phyloP scores from a whole-genome alignment of 1,140 invertebrate species.

The Ylistrum balloti region DNA sequence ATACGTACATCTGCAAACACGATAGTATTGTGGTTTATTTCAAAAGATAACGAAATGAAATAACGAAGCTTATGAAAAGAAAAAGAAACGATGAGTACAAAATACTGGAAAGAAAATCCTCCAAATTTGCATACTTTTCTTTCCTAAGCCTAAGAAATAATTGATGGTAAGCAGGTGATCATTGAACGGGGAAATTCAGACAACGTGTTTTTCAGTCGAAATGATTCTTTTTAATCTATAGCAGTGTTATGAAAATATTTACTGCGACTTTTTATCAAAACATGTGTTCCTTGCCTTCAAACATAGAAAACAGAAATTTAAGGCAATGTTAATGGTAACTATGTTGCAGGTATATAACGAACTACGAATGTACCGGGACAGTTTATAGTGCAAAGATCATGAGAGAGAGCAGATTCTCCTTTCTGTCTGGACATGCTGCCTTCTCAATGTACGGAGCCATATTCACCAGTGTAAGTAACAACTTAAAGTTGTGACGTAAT shows the following conservation, averaged over 20 bases:
- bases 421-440: slow-evolving; percentile 86
- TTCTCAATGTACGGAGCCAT: slow-evolving; percentile 83
- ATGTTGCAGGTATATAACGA: slow-evolving; percentile 66
- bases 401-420: slow-evolving; percentile 81
- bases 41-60: neutral
- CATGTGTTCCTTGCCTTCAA: too few species aligned
- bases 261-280: too few species aligned
- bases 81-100: neutral
- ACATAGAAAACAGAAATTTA: too few species aligned
- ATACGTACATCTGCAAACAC: neutral
- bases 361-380: slow-evolving; percentile 68
- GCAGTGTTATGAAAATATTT: too few species aligned
- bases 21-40: neutral
- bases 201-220: too few species aligned
- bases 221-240: too few species aligned
- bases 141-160: neutral
- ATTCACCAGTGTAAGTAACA: slow-evolving; percentile 81
- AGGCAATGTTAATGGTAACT: too few species aligned
- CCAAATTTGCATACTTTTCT: neutral
- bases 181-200: neutral
- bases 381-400: slow-evolving; percentile 47
- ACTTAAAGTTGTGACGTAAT: too few species aligned
- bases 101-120: neutral
- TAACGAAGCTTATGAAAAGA: neutral
- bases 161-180: neutral